phyloP scores from a whole-genome alignment of 2,797 vertebrate species.

The Rachycentron canadum region DNA sequence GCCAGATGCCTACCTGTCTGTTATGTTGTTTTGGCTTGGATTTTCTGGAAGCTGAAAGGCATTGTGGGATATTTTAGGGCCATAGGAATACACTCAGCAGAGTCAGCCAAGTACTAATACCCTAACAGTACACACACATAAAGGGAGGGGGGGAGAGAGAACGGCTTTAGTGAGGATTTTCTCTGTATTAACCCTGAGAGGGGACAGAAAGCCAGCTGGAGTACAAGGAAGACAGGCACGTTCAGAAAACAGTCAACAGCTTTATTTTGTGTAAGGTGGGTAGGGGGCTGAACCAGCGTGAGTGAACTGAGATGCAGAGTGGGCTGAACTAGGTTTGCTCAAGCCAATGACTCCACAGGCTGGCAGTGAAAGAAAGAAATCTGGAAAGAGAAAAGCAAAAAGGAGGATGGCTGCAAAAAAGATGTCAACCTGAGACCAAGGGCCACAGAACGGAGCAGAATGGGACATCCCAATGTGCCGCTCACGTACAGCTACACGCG shows the following conservation, averaged over 20 bases:
- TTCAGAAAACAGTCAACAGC: not conserved
- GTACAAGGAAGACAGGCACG: not conserved
- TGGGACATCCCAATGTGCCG: slow-evolving; percentile 67
- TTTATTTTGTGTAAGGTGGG: not conserved
- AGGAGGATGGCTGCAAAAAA: not conserved
- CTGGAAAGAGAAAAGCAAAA: not conserved
- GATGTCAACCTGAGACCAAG: slow-evolving; percentile 40
- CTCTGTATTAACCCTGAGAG: slow-evolving; percentile 65
- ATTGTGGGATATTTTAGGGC: slow-evolving; percentile 58
- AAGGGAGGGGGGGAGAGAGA: slow-evolving; percentile 3
- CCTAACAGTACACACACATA: slow-evolving; percentile 29
- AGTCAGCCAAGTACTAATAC: slow-evolving; percentile 72
- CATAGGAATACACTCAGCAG: slow-evolving; percentile 43
- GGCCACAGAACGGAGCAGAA: slow-evolving; percentile 25
- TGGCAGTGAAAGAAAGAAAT: not conserved
- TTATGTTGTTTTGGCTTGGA: slow-evolving; percentile 43
- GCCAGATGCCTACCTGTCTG: slow-evolving; percentile 26
- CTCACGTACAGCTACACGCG: slow-evolving; percentile 39
- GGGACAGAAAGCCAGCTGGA: slow-evolving; percentile 41
- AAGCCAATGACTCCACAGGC: not conserved
- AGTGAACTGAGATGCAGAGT: not conserved
- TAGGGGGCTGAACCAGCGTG: not conserved
- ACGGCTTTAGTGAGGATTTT: slow-evolving; percentile 76
- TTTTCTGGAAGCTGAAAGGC: slow-evolving; percentile 60
- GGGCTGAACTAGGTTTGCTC: not conserved